A percentile compares a stretch with the other conserved stretches of the same genome.
Conservation (phyloP, 2,113 vertebrate species). For the Aix galericulata region DNA sequence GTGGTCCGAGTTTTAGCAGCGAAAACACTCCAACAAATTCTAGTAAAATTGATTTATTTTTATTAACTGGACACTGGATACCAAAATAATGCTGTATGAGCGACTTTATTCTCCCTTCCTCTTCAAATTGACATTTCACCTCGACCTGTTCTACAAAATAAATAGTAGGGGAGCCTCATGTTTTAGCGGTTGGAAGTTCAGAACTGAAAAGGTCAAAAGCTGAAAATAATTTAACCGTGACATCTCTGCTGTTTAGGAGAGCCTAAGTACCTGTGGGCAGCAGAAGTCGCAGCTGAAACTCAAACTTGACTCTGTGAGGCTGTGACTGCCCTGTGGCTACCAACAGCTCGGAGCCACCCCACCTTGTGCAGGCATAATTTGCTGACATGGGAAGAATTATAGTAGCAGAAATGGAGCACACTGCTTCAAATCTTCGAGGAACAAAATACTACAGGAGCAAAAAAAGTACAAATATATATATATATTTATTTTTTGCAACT, state of each 20-base stretch:
- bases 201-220: conserved; percentile 40
- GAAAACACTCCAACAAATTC: conserved; percentile 23
- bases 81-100: not conserved
- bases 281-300: conserved; percentile 7
- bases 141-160: conserved; percentile 34
- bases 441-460: conserved; percentile 49
- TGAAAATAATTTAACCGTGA: conserved; percentile 41
- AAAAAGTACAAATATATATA: conserved; percentile 3
- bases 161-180: not conserved
- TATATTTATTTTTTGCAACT: conserved; percentile 38
- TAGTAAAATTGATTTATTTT: conserved; percentile 56
- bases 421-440: conserved; percentile 59
- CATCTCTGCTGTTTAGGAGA: conserved; percentile 8
- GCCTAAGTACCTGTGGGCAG: not conserved
- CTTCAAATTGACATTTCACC: conserved; percentile 46
- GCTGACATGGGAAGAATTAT: conserved; percentile 55
- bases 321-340: not conserved
- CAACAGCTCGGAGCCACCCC: conserved; percentile 11
- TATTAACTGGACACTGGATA: conserved; percentile 43
- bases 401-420: conserved; percentile 51
- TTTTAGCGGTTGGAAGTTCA: conserved; percentile 27
- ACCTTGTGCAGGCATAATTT: conserved; percentile 42
- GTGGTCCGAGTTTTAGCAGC: conserved; percentile 21
- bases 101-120: conserved; percentile 22
- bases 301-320: not conserved